Base-by-base conservation (phyloP, 2,888 invertebrate species). In the Osmoderma eremita region DNA sequence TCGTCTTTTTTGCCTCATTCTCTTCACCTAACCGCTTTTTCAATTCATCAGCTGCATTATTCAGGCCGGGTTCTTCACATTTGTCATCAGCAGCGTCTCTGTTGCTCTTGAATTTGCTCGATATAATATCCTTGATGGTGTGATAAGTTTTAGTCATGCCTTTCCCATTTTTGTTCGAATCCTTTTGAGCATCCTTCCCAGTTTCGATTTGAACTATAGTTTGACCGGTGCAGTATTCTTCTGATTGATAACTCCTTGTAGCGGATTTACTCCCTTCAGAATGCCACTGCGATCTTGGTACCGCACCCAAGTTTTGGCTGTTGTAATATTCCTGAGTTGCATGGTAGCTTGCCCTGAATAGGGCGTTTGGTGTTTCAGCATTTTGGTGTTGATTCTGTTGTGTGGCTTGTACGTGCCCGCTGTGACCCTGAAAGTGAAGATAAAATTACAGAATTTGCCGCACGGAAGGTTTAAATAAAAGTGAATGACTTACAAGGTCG, bases 91-190 rank as follows among this genome's bases (percentile, higher is more conserved):
- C 80, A 67, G 83, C 85, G 22, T 87, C 87, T 64, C 83, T 85
- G 45, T 86, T 88, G 75, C 90, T 90, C 75, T 90, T 90, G 79
- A 93, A 92, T 76, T 90, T 88, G 79, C 90, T 91, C 18, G 92
- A 92, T 77, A 93, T 91, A 86, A 93, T 91, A 76, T 92, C 92
- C 84, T 92, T 92, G 69, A 93, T 87, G 3, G 92, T 91, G 79
- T 93, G 90, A 77, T 92, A 92, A 0, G 92, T 92, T 81, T 91
- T 90, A 50, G 90, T 88, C 67, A 91, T 88, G n/a, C 90, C 88
- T 79, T 90, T 89, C 51, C 85, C 83, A 64, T 83, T 85, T 79
- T 87, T 87, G 0, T 84, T 85, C 0, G 86, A 84, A 73, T 87
- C 87, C 69, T 80, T 78, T 76, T 84, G 84, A 13, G 84, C 85